Evolutionary conservation across 1,140 invertebrate genomes (phyloP), one percentile per base, ranked within the genome.

Genomic region (Euglossa dilemma): DNA sequence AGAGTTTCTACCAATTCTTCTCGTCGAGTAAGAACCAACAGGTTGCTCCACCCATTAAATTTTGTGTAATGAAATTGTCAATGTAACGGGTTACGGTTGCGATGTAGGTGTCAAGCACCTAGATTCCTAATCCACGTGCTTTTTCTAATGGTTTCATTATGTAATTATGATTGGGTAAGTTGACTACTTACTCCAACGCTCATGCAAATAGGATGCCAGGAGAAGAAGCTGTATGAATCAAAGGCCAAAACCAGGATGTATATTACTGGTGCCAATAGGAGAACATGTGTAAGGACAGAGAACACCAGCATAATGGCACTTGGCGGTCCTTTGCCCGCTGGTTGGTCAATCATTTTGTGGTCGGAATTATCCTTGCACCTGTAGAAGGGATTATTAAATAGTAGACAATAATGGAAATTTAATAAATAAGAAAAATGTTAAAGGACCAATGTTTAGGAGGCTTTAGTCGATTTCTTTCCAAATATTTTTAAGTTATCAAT

Each of bases 161-260:
- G 76, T 11, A 78, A 78, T 69, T 69, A 28, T 8, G 6, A 16
- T 69, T 78, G 64, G 25, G 50, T 36, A 77, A 72, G 16, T 80
- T 69, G 47, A 18, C 25, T 72, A 93, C 93, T 93, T 90, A 94
- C 94, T 43, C 93, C 93, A 57, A 94, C 25, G 36, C 88, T 72
- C 91, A 92, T 92, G 64, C 92, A 93, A 81, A 94, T 94, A 8
- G 93, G 93, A 90, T 94, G 94, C 94, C 94, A 94, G 1, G 92
- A 88, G 72, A 94, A 94, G 50, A 93, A 91, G 14, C 12, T 80
- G 78, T 91, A 89, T 0, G 86, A 36, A 7, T 84, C 36, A 50
- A 91, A 89, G 3, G 87, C 90, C 6, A 94, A 47, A 9, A 84
- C 87, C 0, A 94, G 63, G 73, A 94, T 94, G 82, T 94, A 94